Evolutionary conservation across 2,888 invertebrate species (phyloP).

Genomic region (Leucophenga maculata): DNA sequence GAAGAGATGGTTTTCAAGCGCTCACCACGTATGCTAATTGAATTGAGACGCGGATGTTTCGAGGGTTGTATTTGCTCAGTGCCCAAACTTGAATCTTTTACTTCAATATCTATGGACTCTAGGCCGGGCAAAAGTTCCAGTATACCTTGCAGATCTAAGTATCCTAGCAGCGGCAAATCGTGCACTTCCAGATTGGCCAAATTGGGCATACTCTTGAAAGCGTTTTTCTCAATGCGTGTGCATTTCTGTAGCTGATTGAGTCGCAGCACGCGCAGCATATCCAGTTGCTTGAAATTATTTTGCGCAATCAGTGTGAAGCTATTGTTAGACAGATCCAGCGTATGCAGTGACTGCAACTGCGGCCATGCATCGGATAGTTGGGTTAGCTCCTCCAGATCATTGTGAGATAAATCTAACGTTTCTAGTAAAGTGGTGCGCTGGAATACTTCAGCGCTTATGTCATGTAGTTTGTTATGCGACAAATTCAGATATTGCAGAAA

Average conservation of each 20-base stretch:
- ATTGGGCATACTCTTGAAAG: conserved; percentile 82
- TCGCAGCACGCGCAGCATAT: conserved; percentile 78
- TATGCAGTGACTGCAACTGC: conserved; percentile 80
- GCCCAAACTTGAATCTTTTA: conserved; percentile 86
- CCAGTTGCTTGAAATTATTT: conserved; percentile 82
- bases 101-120: conserved; percentile 86
- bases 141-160: conserved; percentile 88
- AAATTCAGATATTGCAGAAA: conserved; percentile 86
- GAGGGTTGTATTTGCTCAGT: conserved; percentile 86
- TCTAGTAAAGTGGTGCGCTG: conserved; percentile 86
- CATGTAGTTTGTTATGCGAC: conserved; percentile 81
- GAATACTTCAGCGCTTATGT: conserved; percentile 79
- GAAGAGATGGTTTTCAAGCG: conserved; percentile 85
- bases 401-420: conserved; percentile 83
- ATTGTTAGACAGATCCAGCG: conserved; percentile 87
- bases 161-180: conserved; percentile 85
- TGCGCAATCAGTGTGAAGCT: conserved; percentile 84
- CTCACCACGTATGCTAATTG: conserved; percentile 82
- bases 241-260: conserved; percentile 80
- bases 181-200: conserved; percentile 81
- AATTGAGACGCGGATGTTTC: conserved; percentile 83
- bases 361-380: conserved; percentile 80
- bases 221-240: conserved; percentile 85
- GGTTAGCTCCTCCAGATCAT: conserved; percentile 77
- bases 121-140: conserved; percentile 82